These are phyloP conservation scores for Drosophila bipectinata DNA, from an alignment of 1,140 invertebrate genomes.

Conservation along the genomic window DNA sequence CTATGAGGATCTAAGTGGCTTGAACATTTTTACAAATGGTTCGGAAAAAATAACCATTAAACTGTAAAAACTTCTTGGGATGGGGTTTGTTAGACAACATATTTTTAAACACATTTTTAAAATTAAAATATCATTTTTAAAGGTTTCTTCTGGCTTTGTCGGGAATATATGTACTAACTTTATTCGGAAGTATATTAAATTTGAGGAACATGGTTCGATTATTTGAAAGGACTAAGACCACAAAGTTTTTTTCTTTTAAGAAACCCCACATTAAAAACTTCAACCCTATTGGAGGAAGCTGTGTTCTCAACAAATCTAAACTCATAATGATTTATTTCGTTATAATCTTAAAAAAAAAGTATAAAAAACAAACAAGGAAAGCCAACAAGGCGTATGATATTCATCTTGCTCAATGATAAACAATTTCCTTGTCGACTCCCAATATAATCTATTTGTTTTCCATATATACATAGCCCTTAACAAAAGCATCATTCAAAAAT, in stretches of 20 bases:
- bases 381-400: neutral
- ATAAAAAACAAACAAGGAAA: constrained; percentile 5
- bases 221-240: neutral
- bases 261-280: neutral
- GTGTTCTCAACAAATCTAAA: too few relatives aligned
- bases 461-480: constrained; percentile 72
- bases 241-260: neutral
- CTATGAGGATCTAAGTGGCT: neutral
- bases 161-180: too few relatives aligned
- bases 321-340: too few relatives aligned
- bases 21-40: neutral
- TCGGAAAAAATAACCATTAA: neutral
- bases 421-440: constrained; percentile 37
- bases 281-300: too few relatives aligned
- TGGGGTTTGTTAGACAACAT: neutral
- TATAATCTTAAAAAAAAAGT: constrained; percentile 11
- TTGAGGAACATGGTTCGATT: neutral
- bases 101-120: too few relatives aligned
- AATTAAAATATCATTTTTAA: too few relatives aligned
- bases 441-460: constrained; percentile 60
- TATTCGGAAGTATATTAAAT: neutral
- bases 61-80: neutral
- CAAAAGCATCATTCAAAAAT: constrained; percentile 73
- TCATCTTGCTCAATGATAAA: constrained; percentile 43
- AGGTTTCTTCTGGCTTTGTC: too few relatives aligned